phyloP scores from a whole-genome alignment of 1,140 invertebrate species.

The Drosophila equinoxialis region DNA sequence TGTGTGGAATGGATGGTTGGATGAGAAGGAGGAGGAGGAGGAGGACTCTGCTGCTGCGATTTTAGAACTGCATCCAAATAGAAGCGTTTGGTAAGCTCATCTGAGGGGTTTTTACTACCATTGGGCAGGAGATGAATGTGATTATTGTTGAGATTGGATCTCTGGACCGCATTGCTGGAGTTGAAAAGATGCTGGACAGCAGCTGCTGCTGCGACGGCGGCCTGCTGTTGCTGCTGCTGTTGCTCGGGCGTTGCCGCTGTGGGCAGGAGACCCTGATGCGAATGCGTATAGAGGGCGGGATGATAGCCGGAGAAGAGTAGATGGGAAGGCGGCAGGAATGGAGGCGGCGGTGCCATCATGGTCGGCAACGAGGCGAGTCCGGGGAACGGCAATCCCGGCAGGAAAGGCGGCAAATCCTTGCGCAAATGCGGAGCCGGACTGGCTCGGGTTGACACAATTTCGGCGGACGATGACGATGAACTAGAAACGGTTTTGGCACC shows the following conservation, averaged over 20 bases:
- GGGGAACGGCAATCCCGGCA: constrained; percentile 85
- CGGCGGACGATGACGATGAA: constrained; percentile 45
- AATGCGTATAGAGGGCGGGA: constrained; percentile 85
- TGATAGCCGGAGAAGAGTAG: constrained; percentile 88
- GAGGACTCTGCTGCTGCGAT: constrained; percentile 84
- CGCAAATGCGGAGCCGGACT: constrained; percentile 82
- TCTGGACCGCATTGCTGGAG: constrained; percentile 61
- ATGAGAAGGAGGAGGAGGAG: constrained; percentile 24
- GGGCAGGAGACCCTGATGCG: constrained; percentile 84
- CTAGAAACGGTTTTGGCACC: constrained; percentile 69
- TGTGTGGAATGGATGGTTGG: not conserved
- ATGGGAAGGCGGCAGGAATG: constrained; percentile 86
- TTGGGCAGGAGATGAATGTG: constrained; percentile 71
- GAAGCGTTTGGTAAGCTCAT: constrained; percentile 87
- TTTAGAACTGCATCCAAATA: constrained; percentile 89
- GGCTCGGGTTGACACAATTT: constrained; percentile 52
- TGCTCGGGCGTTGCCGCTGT: constrained; percentile 83
- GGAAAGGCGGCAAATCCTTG: constrained; percentile 84
- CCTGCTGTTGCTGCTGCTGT: constrained; percentile 40
- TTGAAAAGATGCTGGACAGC: constrained; percentile 77
- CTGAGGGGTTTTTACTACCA: constrained; percentile 75
- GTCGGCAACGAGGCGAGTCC: constrained; percentile 85
- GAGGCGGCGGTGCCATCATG: constrained; percentile 86
- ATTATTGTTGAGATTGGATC: constrained; percentile 68
- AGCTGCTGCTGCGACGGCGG: constrained; percentile 73